Conservation (phyloP, 2,888 invertebrate genomes). For the Gandaritis pyraliata region DNA sequence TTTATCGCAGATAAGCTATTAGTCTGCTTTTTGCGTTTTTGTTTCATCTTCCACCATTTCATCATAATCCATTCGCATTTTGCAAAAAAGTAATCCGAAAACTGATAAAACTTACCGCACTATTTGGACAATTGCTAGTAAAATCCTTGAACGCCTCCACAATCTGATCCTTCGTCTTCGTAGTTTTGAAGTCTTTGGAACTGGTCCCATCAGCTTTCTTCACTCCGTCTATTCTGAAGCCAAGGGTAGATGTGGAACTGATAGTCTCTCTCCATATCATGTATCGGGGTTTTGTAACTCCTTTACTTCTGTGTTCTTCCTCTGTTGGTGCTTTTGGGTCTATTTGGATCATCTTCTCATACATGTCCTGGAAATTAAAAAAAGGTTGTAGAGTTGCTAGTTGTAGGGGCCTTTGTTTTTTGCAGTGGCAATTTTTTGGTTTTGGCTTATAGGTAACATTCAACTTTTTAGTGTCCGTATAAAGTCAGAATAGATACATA, state of each 20-base stretch:
- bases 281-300: conserved; percentile 97
- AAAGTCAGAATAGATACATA: background rate
- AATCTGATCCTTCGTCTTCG: conserved; percentile 93
- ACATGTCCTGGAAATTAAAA: conserved; percentile 91
- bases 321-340: conserved; percentile 94
- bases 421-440: background rate
- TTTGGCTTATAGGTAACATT: background rate
- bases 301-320: conserved; percentile 95
- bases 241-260: conserved; percentile 97
- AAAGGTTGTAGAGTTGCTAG: background rate
- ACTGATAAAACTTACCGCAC: conserved; percentile 85
- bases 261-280: conserved; percentile 99
- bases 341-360: conserved; percentile 98
- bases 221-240: conserved; percentile 98
- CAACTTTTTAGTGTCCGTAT: background rate
- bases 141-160: conserved; percentile 92
- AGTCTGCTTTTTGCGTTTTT: no score
- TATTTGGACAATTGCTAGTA: conserved; percentile 90
- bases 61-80: no score
- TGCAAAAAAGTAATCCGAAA: no score
- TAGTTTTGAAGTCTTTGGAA: conserved; percentile 97
- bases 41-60: no score
- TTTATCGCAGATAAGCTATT: no score
- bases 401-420: background rate
- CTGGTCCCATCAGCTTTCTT: conserved; percentile 95